These are phyloP conservation scores for Anthophora plumipes DNA, from an alignment of 2,888 invertebrate species.

Conservation along the genomic window DNA sequence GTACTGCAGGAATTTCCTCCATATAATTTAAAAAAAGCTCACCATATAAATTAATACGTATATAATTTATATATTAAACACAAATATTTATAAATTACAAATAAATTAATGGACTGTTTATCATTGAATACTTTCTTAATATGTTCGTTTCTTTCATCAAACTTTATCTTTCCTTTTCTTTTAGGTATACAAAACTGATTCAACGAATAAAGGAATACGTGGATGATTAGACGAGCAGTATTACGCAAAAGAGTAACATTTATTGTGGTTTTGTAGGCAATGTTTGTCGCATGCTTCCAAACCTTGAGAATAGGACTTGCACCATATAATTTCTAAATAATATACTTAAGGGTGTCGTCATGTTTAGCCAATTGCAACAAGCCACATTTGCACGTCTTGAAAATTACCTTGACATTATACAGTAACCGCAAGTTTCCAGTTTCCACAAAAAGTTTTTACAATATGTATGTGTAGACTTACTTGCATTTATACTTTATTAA, in stretches of 20 bases:
- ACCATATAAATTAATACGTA: no score
- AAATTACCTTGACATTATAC: constrained; percentile 30
- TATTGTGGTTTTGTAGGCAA: constrained; percentile 35
- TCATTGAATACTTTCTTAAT: no score
- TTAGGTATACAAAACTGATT: not conserved
- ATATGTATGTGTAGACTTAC: no score
- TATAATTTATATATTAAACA: no score
- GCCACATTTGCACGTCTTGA: not conserved
- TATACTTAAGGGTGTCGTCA: constrained; percentile 39
- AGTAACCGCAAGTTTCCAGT: constrained; percentile 8
- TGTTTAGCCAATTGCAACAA: constrained; percentile 22
- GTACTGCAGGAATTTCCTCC: no score
- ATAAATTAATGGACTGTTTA: no score
- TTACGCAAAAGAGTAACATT: not conserved
- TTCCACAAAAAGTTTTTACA: no score
- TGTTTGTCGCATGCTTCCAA: constrained; percentile 21
- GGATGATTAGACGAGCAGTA: constrained; percentile 16
- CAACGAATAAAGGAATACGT: not conserved
- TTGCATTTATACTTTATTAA: not conserved
- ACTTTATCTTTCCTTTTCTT: no score
- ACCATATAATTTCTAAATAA: constrained; percentile 37
- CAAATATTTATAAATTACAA: no score
- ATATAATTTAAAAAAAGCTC: no score
- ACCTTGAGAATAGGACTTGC: constrained; percentile 48
- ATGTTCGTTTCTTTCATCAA: no score